Evolutionary conservation across 1,140 invertebrate genomes (phyloP).

Genomic region (Trichogramma pretiosum): DNA sequence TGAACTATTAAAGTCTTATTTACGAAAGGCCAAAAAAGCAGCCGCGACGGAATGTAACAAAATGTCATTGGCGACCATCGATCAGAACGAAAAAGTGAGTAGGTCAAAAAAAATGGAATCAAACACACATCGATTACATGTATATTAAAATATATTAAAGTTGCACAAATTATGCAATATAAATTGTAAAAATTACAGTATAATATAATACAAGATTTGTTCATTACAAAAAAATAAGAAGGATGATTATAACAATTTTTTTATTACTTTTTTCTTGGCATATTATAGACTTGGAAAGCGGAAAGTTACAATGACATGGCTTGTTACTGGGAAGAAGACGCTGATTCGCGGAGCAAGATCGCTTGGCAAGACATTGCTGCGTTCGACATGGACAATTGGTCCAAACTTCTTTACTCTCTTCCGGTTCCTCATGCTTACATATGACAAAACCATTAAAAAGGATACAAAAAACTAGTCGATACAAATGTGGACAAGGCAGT

Average conservation of each 20-base stretch:
- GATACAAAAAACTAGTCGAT: too few species aligned
- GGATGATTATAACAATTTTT: neutral
- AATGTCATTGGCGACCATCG: constrained; percentile 19
- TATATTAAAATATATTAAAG: constrained; percentile 1
- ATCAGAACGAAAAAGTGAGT: constrained; percentile 23
- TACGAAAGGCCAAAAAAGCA: constrained; percentile 17
- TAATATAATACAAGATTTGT: constrained; percentile 15
- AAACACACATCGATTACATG: neutral
- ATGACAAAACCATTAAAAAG: constrained; percentile 7
- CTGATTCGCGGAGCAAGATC: constrained; percentile 7
- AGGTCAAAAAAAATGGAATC: neutral
- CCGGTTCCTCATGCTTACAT: constrained; percentile 16
- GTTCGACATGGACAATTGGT: constrained; percentile 23
- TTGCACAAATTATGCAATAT: too few species aligned
- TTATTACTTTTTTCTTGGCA: constrained; percentile 1
- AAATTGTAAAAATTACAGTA: constrained; percentile 15
- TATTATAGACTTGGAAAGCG: constrained; percentile 24
- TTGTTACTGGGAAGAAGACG: constrained; percentile 24
- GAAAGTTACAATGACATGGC: constrained; percentile 24
- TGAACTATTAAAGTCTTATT: neutral
- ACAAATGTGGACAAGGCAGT: neutral
- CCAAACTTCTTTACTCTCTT: constrained; percentile 25
- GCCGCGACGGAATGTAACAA: constrained; percentile 15
- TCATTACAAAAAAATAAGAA: constrained; percentile 6
- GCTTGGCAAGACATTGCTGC: constrained; percentile 25